phyloP scores from a whole-genome alignment of 92 coral and sea anemone genomes.

The Montipora capitata region DNA sequence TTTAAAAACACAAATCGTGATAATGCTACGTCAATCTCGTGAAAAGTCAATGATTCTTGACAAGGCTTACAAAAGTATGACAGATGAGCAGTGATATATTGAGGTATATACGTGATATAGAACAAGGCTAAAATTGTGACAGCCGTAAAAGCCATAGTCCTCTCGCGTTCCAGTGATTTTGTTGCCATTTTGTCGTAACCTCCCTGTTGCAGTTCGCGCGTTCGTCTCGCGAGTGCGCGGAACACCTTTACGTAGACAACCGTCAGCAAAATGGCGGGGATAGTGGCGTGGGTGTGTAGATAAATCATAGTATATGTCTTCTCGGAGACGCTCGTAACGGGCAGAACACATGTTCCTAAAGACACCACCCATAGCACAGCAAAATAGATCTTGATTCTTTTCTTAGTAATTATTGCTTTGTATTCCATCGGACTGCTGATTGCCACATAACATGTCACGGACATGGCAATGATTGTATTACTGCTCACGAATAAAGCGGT shows the following conservation, averaged over 20 bases:
- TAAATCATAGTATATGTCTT: no score
- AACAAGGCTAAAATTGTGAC: conserved; percentile 30
- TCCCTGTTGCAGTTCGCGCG: conserved; percentile 12
- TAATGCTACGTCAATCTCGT: conserved; percentile 28
- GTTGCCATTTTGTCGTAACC: conserved; percentile 9
- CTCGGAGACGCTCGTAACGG: conserved; percentile 60
- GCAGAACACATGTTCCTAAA: conserved; percentile 57
- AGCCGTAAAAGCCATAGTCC: conserved; percentile 27
- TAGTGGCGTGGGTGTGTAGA: conserved; percentile 76
- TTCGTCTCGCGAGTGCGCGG: conserved; percentile 50
- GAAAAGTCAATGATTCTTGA: conserved; percentile 28
- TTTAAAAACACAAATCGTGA: conserved; percentile 30
- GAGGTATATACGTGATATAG: conserved; percentile 51
- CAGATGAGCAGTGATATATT: conserved; percentile 37
- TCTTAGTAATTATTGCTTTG: conserved; percentile 35
- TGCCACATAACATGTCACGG: conserved; percentile 62
- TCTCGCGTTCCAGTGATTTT: conserved; percentile 16
- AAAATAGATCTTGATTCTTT: conserved; percentile 37
- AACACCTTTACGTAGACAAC: conserved; percentile 46
- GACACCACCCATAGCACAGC: conserved; percentile 60
- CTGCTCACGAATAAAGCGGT: conserved; percentile 58
- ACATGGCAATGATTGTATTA: conserved; percentile 58
- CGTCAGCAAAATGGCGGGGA: conserved; percentile 60
- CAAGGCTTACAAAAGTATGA: conserved; percentile 27
- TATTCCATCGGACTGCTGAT: conserved; percentile 56